Evolutionary conservation across 2,797 vertebrate species (phyloP).

Genomic region (Gorsachius magnificus): DNA sequence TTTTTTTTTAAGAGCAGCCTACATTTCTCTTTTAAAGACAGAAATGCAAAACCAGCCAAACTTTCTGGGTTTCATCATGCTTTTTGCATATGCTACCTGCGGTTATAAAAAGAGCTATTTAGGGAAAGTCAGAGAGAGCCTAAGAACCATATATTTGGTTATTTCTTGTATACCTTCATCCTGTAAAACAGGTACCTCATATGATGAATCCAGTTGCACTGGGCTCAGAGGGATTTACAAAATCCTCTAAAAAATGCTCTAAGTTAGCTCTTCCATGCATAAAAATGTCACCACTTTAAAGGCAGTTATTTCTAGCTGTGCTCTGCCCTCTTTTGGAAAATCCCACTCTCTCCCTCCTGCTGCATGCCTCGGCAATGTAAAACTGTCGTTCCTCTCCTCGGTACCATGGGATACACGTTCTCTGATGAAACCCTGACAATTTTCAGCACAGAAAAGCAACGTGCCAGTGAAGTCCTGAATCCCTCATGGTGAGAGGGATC

Average conservation of each 20-base stretch:
- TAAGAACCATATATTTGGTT: background rate
- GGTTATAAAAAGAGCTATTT: conserved; percentile 10
- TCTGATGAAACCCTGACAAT: background rate
- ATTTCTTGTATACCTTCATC: background rate
- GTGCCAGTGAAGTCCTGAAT: background rate
- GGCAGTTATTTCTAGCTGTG: conserved; percentile 61
- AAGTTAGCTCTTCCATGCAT: conserved; percentile 57
- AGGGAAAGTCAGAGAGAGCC: background rate
- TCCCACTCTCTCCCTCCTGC: conserved; percentile 45
- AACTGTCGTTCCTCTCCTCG: background rate
- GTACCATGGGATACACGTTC: background rate
- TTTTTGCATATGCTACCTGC: background rate
- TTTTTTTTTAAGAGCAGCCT: background rate
- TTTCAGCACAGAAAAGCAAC: background rate
- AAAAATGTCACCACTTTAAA: conserved; percentile 62
- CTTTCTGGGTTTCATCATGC: background rate
- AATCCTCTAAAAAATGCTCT: conserved; percentile 53
- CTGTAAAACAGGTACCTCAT: conserved; percentile 7
- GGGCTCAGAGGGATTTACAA: conserved; percentile 42
- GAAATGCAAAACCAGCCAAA: conserved; percentile 14
- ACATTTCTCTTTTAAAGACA: background rate
- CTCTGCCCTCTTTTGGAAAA: conserved; percentile 57
- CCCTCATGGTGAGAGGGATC: background rate
- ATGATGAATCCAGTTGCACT: conserved; percentile 12
- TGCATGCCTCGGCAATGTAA: conserved; percentile 9